Conservation (phyloP, 2,113 vertebrate genomes). For the Vimba vimba region DNA sequence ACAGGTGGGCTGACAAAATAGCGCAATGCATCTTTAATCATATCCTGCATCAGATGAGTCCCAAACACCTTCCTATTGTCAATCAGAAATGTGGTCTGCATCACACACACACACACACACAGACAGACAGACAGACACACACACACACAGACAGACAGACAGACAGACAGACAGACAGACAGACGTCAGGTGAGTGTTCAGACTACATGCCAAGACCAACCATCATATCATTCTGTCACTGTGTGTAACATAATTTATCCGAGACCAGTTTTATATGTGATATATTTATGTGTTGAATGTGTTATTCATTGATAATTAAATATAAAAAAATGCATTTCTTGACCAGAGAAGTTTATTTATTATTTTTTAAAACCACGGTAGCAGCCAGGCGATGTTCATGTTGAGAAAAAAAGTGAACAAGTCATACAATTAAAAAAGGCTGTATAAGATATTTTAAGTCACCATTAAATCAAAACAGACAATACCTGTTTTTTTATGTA, state of each 20-base stretch:
- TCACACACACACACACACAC: slow-evolving; percentile 34
- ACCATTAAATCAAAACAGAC: no score
- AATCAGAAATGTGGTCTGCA: slow-evolving; percentile 94
- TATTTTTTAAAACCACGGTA: no score
- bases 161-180: neutral
- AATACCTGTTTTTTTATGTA: no score
- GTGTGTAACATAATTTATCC: neutral
- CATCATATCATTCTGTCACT: neutral
- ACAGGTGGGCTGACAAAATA: slow-evolving; percentile 97
- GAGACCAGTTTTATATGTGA: neutral
- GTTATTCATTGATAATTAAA: neutral
- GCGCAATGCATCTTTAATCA: slow-evolving; percentile 96
- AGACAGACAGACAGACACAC: neutral
- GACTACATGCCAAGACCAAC: neutral
- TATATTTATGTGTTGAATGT: neutral
- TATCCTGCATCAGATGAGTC: slow-evolving; percentile 97
- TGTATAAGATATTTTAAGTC: no score
- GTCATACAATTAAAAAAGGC: no score
- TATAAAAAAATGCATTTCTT: neutral
- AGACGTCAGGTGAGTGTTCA: neutral
- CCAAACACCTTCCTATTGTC: slow-evolving; percentile 99
- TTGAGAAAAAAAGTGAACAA: no score
- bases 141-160: neutral
- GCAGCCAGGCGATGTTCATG: no score
- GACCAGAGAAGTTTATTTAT: neutral